Evolutionary conservation across 1,140 invertebrate species (phyloP).

Genomic region (Sarcophaga peregrina): DNA sequence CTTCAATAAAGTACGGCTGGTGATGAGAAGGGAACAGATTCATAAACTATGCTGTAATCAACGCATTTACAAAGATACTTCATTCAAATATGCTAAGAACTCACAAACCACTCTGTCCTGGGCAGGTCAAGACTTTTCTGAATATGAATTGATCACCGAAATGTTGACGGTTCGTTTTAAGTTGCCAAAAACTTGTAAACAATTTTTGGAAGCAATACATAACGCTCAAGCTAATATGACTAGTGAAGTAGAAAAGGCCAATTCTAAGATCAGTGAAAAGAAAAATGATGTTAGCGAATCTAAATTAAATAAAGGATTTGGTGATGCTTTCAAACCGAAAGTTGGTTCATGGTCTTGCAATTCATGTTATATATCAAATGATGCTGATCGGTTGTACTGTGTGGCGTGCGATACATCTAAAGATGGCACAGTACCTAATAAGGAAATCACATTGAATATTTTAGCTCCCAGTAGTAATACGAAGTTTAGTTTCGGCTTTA

Average conservation of each 20-base stretch:
- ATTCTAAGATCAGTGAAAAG: constrained; percentile 47
- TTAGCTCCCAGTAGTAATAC: constrained; percentile 47
- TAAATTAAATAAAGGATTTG: constrained; percentile 66
- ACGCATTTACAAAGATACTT: constrained; percentile 72
- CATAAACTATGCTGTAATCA: constrained; percentile 83
- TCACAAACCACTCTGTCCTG: constrained; percentile 75
- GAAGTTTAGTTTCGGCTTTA: constrained; percentile 67
- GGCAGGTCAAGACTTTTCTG: constrained; percentile 80
- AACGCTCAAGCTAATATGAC: constrained; percentile 68
- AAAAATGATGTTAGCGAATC: constrained; percentile 44
- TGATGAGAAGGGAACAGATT: constrained; percentile 82
- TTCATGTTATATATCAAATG: constrained; percentile 82
- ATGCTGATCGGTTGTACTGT: constrained; percentile 71
- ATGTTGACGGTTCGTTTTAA: constrained; percentile 81
- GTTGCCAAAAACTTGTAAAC: constrained; percentile 71
- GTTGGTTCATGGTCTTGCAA: constrained; percentile 85
- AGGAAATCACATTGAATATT: constrained; percentile 51
- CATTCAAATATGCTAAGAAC: constrained; percentile 73
- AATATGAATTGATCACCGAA: constrained; percentile 75
- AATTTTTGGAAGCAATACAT: constrained; percentile 69
- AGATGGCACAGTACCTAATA: constrained; percentile 64
- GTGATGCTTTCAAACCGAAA: constrained; percentile 75
- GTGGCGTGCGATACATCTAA: constrained; percentile 74
- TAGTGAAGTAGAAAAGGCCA: constrained; percentile 58
- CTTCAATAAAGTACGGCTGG: constrained; percentile 73